These are phyloP conservation scores for Falcunculus frontatus DNA, from an alignment of 2,113 vertebrate genomes.

Conservation along the genomic window DNA sequence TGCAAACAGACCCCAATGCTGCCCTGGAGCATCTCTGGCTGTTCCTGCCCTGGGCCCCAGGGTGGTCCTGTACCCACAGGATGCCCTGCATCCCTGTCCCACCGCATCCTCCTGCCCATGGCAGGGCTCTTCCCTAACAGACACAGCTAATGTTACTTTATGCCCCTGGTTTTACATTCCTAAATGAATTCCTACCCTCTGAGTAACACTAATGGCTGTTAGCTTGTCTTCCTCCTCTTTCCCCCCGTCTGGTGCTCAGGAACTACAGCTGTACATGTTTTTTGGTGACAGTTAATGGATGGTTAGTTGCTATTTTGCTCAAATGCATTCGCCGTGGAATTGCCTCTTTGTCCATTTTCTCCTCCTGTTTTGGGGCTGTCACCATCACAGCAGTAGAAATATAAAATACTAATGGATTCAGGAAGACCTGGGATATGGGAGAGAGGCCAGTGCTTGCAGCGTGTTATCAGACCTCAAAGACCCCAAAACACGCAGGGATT, in stretches of 20 bases:
- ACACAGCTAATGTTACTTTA: not conserved
- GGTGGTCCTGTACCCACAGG: not conserved
- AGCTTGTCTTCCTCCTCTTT: not conserved
- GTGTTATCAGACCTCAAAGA: accelerated
- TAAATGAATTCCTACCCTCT: not conserved
- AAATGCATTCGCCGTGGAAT: not conserved
- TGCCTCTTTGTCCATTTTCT: not conserved
- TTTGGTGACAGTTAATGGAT: not conserved
- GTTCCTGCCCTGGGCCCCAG: not conserved
- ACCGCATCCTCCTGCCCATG: not conserved
- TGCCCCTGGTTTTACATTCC: not conserved
- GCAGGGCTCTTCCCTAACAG: not conserved
- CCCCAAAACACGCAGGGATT: accelerated
- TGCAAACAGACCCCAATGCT: not conserved
- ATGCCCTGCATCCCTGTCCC: not conserved
- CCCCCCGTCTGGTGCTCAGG: not conserved
- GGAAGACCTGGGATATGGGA: not conserved
- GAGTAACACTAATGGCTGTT: not conserved
- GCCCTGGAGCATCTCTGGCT: not conserved
- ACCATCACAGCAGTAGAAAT: not conserved
- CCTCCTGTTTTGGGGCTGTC: not conserved
- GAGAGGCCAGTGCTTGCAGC: not conserved
- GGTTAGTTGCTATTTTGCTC: not conserved
- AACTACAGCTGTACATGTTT: accelerated
- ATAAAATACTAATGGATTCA: not conserved